Evolutionary conservation across 2,888 invertebrate species (phyloP).

Genomic region (Heteromyza rotundicornis): DNA sequence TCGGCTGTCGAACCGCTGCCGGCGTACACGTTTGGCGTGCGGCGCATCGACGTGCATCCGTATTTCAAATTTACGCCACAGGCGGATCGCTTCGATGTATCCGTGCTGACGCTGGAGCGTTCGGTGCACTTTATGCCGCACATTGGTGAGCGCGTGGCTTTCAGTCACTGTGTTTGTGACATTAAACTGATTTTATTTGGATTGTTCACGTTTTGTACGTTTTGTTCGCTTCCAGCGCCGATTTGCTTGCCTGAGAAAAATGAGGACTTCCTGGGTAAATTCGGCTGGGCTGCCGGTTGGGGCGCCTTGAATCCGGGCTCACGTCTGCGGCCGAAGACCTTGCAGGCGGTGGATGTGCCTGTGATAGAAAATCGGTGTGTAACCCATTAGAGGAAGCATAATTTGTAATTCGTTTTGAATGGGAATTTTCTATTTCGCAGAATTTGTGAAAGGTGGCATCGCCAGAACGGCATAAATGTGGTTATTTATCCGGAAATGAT

Average conservation of each 20-base stretch:
- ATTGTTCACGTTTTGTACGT: neutral
- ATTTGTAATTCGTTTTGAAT: neutral
- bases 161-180: constrained; percentile 1
- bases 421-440: constrained; percentile 32
- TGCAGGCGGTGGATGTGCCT: constrained; percentile 91
- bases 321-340: constrained; percentile 82
- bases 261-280: constrained; percentile 87
- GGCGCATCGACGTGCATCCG: constrained; percentile 88
- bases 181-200: constrained; percentile 18
- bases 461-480: constrained; percentile 68
- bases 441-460: constrained; percentile 71
- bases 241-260: constrained; percentile 91
- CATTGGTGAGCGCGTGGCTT: constrained; percentile 66
- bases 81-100: constrained; percentile 89
- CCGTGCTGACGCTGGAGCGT: constrained; percentile 84
- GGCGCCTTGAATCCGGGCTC: constrained; percentile 87
- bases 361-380: constrained; percentile 82
- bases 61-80: constrained; percentile 93
- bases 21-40: constrained; percentile 91
- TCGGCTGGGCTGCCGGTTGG: constrained; percentile 94
- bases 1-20: constrained; percentile 90
- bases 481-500: constrained; percentile 95
- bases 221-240: constrained; percentile 68
- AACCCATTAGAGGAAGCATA: neutral
- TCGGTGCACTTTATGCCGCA: constrained; percentile 91